These are phyloP conservation scores for Octopus bimaculoides DNA, from an alignment of 1,140 invertebrate genomes.

Conservation along the genomic window DNA sequence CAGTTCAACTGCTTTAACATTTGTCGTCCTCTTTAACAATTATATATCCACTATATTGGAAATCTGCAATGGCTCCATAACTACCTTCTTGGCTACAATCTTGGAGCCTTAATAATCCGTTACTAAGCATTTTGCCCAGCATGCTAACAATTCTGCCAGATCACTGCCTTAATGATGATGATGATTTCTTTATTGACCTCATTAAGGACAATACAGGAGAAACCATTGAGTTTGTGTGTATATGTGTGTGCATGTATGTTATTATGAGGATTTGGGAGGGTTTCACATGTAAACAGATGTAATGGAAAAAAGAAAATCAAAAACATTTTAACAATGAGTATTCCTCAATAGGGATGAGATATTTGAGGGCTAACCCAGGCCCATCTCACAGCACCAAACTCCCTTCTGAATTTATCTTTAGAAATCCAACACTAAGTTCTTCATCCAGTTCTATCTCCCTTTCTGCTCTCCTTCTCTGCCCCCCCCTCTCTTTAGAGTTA, in stretches of 20 bases:
- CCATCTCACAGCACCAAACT: neutral
- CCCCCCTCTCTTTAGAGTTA: neutral
- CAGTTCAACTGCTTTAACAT: too few relatives aligned
- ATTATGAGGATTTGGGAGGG: neutral
- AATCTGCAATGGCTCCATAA: too few relatives aligned
- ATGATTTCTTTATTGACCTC: neutral
- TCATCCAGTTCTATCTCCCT: neutral
- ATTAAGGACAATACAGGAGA: slow-evolving; percentile 22
- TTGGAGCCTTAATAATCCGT: too few relatives aligned
- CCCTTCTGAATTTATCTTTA: neutral
- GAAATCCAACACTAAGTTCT: too few relatives aligned
- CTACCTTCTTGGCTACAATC: too few relatives aligned
- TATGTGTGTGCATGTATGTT: neutral
- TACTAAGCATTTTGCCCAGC: neutral
- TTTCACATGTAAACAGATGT: too few relatives aligned
- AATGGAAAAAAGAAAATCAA: too few relatives aligned
- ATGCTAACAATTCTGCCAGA: neutral
- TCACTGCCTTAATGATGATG: neutral
- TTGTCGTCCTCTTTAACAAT: too few relatives aligned
- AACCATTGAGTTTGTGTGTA: neutral
- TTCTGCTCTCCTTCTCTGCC: neutral
- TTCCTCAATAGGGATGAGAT: too few relatives aligned
- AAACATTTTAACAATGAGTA: too few relatives aligned
- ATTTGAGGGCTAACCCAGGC: neutral
- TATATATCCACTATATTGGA: too few relatives aligned